Conservation (phyloP, 1,140 invertebrate species). For the Lerema accius region DNA sequence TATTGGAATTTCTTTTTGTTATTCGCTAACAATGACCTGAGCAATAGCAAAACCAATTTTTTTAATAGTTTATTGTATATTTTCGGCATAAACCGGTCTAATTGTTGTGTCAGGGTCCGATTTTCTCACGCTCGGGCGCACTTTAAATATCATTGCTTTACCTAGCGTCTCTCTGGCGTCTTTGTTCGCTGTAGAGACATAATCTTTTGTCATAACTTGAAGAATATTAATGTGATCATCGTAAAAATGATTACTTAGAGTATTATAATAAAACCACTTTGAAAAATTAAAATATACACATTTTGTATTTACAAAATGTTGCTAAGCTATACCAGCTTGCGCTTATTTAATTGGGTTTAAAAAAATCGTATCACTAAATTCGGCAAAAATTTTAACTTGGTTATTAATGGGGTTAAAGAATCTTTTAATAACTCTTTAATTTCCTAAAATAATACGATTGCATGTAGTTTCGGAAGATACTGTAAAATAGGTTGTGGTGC, state of each 20-base stretch:
- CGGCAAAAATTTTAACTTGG: too few relatives aligned
- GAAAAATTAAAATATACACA: too few relatives aligned
- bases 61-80: not conserved
- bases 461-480: too few relatives aligned
- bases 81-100: slow-evolving; percentile 18
- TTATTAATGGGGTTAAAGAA: too few relatives aligned
- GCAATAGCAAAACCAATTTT: not conserved
- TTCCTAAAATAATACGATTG: too few relatives aligned
- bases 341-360: too few relatives aligned
- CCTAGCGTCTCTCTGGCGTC: not conserved
- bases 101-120: slow-evolving; percentile 24
- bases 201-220: slow-evolving; percentile 1
- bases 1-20: not conserved
- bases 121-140: slow-evolving; percentile 30
- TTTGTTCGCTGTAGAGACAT: slow-evolving; percentile 6
- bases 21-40: not conserved
- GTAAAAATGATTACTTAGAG: not conserved
- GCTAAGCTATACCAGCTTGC: too few relatives aligned
- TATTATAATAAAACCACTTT: too few relatives aligned
- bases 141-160: slow-evolving; percentile 27
- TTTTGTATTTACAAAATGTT: too few relatives aligned
- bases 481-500: too few relatives aligned
- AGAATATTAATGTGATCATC: not conserved
- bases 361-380: too few relatives aligned
- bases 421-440: too few relatives aligned